Conservation (phyloP, 1,140 invertebrate genomes). For the Ostrea edulis region DNA sequence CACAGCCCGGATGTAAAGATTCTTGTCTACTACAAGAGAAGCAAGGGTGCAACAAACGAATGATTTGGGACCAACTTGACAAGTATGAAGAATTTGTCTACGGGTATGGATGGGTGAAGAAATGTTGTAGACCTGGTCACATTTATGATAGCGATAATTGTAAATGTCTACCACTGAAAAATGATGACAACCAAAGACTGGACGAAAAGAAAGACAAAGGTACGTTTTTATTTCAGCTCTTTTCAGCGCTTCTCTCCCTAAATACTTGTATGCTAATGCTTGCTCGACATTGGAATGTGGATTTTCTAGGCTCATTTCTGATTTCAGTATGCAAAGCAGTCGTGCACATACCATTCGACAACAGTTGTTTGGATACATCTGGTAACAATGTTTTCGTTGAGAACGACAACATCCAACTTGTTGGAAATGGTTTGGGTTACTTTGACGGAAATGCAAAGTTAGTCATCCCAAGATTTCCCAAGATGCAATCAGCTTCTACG, state of each 20-base stretch:
- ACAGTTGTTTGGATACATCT: slow-evolving; percentile 22
- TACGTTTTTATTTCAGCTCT: not conserved
- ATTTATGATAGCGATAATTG: slow-evolving; percentile 21
- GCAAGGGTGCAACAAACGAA: slow-evolving; percentile 37
- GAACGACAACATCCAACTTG: slow-evolving; percentile 35
- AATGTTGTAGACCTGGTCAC: slow-evolving; percentile 34
- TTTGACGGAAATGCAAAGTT: slow-evolving; percentile 48
- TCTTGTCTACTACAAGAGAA: slow-evolving; percentile 15
- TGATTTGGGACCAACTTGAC: not conserved
- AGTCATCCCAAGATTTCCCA: slow-evolving; percentile 46
- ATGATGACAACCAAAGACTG: not conserved
- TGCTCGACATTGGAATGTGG: not conserved
- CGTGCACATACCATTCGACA: slow-evolving; percentile 46
- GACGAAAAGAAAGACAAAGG: not conserved
- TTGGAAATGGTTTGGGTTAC: slow-evolving; percentile 36
- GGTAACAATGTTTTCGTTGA: slow-evolving; percentile 27
- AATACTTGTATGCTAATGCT: not conserved
- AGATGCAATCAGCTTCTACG: slow-evolving; percentile 31
- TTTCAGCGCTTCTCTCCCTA: not conserved
- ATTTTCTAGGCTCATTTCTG: not conserved
- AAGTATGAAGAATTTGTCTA: slow-evolving; percentile 38
- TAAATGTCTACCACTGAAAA: not conserved
- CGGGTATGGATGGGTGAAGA: slow-evolving; percentile 44
- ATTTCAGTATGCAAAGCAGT: slow-evolving; percentile 45
- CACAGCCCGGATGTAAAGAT: slow-evolving; percentile 19